Evolutionary conservation across 1,140 invertebrate genomes (phyloP).

Genomic region (Rhagoletis pomonella): DNA sequence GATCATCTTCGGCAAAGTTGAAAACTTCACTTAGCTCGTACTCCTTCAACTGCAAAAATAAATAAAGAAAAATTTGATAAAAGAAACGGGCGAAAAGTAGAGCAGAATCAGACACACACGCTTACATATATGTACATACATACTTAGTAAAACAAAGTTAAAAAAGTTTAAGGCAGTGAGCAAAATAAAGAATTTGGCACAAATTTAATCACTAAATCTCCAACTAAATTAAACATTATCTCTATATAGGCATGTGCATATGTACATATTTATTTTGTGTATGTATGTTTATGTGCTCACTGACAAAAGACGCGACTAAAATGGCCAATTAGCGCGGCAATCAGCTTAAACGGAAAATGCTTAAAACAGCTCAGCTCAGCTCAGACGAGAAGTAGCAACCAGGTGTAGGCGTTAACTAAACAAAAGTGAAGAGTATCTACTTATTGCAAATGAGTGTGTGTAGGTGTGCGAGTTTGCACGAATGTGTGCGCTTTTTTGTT

Average conservation of each 20-base stretch:
- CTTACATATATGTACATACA: neutral
- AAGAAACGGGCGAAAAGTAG: constrained; percentile 29
- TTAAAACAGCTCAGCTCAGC: neutral
- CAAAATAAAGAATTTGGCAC: constrained; percentile 15
- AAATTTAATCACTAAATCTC: constrained; percentile 9
- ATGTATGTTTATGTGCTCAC: neutral
- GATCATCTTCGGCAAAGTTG: constrained; percentile 85
- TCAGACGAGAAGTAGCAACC: neutral
- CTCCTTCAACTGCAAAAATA: constrained; percentile 82
- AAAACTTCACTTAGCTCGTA: constrained; percentile 91
- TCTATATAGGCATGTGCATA: neutral
- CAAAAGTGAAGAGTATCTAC: neutral
- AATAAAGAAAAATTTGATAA: constrained; percentile 12
- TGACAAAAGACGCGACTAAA: constrained; percentile 48
- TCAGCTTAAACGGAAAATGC: constrained; percentile 44
- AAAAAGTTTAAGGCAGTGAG: neutral
- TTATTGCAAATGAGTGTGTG: neutral
- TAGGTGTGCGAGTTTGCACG: neutral
- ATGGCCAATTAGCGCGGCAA: constrained; percentile 42
- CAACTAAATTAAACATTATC: constrained; percentile 7
- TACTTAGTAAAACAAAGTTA: neutral
- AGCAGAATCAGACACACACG: neutral
- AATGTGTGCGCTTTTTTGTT: neutral
- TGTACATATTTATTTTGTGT: too few species aligned
- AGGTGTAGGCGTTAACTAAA: constrained; percentile 3